phyloP scores from a whole-genome alignment of 2,888 invertebrate genomes.

The Pollenia labialis region DNA sequence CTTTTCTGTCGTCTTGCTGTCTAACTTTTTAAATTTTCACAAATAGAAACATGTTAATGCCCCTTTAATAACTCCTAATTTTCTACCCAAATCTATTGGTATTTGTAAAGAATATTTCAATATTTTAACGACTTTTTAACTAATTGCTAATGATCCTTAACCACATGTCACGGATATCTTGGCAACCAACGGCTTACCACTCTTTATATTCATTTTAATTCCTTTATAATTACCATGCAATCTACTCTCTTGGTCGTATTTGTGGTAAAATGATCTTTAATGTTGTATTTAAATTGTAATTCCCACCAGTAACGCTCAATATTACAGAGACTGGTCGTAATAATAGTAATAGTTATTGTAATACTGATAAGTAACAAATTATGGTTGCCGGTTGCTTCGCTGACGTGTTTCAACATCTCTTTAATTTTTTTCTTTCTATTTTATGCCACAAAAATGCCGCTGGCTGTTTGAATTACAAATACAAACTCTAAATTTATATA shows the following conservation, averaged over 20 bases:
- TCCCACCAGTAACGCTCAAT: constrained; percentile 56
- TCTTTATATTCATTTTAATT: constrained; percentile 39
- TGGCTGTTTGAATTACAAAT: constrained; percentile 54
- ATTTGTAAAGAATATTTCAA: constrained; percentile 29
- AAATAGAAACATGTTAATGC: too few species aligned
- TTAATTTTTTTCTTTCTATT: constrained; percentile 1
- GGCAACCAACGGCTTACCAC: neutral
- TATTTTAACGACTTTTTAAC: constrained; percentile 64
- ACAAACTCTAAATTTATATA: constrained; percentile 25
- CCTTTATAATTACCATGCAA: constrained; percentile 59
- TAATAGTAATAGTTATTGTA: constrained; percentile 17
- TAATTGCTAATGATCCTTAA: constrained; percentile 21
- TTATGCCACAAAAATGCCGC: constrained; percentile 58
- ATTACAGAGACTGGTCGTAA: constrained; percentile 11
- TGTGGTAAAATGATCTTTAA: constrained; percentile 61
- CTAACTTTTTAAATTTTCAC: too few species aligned
- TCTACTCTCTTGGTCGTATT: constrained; percentile 28
- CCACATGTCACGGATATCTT: neutral
- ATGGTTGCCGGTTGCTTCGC: constrained; percentile 60
- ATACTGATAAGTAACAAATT: constrained; percentile 63
- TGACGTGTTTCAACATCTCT: constrained; percentile 41
- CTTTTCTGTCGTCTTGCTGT: too few species aligned
- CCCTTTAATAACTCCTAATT: neutral
- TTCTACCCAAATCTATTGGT: neutral
- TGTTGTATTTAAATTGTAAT: constrained; percentile 55